phyloP scores from a whole-genome alignment of 2,113 vertebrate species.

The Pterocles orientalis region DNA sequence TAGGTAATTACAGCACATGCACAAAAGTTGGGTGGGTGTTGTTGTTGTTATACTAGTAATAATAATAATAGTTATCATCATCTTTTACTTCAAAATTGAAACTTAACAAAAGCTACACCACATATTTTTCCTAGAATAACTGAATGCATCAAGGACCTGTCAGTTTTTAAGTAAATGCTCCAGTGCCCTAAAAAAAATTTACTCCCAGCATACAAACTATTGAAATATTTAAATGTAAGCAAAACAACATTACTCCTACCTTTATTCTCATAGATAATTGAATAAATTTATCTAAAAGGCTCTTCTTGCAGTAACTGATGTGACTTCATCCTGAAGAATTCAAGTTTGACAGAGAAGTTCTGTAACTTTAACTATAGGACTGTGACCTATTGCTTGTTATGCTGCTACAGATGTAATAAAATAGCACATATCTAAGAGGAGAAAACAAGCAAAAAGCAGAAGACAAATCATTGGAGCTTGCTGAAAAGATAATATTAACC shows the following conservation, averaged over 20 bases:
- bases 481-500: background rate
- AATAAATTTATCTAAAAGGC: background rate
- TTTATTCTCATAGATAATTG: background rate
- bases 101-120: background rate
- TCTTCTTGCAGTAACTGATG: background rate
- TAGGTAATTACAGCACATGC: background rate
- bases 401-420: background rate
- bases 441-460: background rate
- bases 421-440: background rate
- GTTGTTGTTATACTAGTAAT: background rate
- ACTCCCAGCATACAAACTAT: background rate
- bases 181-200: background rate
- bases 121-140: background rate
- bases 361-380: background rate
- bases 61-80: background rate
- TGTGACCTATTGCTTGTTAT: background rate
- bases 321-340: background rate
- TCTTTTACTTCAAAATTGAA: background rate
- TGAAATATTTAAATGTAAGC: background rate
- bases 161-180: background rate
- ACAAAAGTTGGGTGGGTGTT: background rate
- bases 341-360: background rate
- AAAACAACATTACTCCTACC: background rate
- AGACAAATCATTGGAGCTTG: background rate
- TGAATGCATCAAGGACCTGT: background rate